Evolutionary conservation across 2,888 invertebrate species (phyloP).

Genomic region (Drosophila greeni): DNA sequence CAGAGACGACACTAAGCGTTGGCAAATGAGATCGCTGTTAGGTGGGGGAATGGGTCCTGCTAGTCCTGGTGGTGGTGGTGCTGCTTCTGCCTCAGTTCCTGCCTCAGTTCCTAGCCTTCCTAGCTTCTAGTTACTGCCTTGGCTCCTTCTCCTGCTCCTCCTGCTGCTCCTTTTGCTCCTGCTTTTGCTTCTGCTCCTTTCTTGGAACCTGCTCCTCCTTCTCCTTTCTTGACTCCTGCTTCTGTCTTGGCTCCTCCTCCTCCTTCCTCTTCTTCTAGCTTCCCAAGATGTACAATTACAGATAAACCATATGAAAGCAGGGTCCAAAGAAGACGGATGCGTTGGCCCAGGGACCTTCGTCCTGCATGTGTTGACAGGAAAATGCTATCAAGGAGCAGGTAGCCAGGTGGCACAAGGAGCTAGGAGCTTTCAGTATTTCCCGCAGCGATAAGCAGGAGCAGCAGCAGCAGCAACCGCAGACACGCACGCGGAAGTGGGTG

Average conservation of each 20-base stretch:
- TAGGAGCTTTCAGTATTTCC: conserved; percentile 35
- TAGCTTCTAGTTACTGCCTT: no score
- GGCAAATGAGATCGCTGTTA: conserved; percentile 46
- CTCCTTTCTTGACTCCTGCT: no score
- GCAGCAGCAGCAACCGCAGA: conserved; percentile 39
- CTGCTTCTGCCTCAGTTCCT: no score
- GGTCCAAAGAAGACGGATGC: conserved; percentile 50
- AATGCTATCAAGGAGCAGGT: conserved; percentile 26
- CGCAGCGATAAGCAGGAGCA: conserved; percentile 43
- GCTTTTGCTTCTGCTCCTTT: neutral
- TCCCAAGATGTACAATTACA: conserved; percentile 70
- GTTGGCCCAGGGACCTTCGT: conserved; percentile 47
- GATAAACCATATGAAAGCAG: conserved; percentile 60
- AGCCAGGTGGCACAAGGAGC: neutral
- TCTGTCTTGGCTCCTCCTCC: no score
- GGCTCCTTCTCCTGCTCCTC: neutral
- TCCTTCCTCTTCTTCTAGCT: neutral
- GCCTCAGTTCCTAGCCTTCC: no score
- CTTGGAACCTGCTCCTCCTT: no score
- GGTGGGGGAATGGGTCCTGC: neutral
- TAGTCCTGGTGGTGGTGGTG: neutral
- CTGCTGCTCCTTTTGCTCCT: neutral
- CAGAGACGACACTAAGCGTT: conserved; percentile 32
- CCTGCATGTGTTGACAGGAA: conserved; percentile 31
- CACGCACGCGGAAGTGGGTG: conserved; percentile 39